These are phyloP conservation scores for Noctua pronuba DNA, from an alignment of 2,888 invertebrate genomes.

Conservation along the genomic window DNA sequence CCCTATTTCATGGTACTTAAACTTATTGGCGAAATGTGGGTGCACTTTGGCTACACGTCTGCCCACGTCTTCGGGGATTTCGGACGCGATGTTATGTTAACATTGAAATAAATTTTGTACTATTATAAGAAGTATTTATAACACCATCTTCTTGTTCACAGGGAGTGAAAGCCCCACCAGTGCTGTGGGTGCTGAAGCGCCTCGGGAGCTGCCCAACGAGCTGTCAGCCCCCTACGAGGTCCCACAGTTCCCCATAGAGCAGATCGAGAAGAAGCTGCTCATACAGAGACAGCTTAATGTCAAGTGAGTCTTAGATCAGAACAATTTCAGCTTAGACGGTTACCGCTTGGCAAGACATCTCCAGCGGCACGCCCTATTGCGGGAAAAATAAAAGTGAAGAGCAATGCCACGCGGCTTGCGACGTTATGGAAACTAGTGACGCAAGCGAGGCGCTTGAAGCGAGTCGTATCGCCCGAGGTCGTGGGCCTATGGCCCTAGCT, in stretches of 20 bases:
- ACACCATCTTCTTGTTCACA: conserved; percentile 76
- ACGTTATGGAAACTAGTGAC: neutral
- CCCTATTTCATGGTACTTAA: neutral
- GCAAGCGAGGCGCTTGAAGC: neutral
- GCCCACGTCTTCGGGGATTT: neutral
- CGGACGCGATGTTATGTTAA: neutral
- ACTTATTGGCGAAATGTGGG: neutral
- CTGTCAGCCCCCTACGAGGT: conserved; percentile 99
- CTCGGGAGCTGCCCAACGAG: conserved; percentile 94
- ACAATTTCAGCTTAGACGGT: neutral
- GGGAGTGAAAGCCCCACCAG: conserved; percentile 94
- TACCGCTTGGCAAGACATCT: neutral
- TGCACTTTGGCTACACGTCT: neutral
- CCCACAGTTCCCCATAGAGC: conserved; percentile 99
- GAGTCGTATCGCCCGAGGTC: neutral
- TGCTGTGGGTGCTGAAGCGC: conserved; percentile 89
- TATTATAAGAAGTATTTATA: neutral
- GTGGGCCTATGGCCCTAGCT: neutral
- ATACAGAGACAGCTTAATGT: conserved; percentile 97
- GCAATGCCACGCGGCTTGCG: neutral
- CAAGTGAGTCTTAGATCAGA: conserved; percentile 91
- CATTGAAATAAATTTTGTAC: neutral
- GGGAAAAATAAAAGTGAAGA: neutral
- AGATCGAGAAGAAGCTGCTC: conserved; percentile 97
- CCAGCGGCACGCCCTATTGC: neutral